Base-by-base conservation (phyloP, 2,888 invertebrate genomes). In the Pachliopta kotzebuea region DNA sequence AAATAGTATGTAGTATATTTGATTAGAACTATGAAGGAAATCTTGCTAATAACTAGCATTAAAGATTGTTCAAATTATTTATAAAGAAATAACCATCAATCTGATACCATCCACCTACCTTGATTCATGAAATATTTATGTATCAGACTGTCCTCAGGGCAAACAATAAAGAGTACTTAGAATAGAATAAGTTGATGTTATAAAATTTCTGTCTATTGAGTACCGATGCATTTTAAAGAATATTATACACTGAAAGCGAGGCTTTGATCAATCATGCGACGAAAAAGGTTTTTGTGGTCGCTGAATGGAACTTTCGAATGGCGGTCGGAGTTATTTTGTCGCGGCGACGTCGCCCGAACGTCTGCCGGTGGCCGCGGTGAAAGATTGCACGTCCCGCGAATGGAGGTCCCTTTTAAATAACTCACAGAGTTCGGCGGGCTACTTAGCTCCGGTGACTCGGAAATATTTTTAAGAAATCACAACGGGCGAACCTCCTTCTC, bases 211-310 rank as follows among this genome's bases (percentile, higher is more conserved):
- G 76, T 73, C 72, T 70, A 74, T 72, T 69, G 72, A 73, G 70
- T 71, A 71, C 71, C 72, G 72, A 75, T 85, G 84, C 84, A 83
- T 85, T 86, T 84, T 80, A 77, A 83, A 81, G 77, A 78, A 80
- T 73, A n/a, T n/a, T n/a, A 75, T 76, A 76, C 75, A 76, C 71
- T 77, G 77, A 83, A 80, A 78, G 81, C 78, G 77, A 76, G 78
- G 81, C 88, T 89, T 90, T 90, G 90, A 90, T 89, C 89, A 88
- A 89, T 89, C 88, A 88, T 84, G 85, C 85, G 81, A 81, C 74
- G 80, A 78, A 76, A 86, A 86, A 86, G 83, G 84, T 86, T 88
- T 86, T 85, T 88, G 84, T 87, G 83, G 79, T 77, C 72, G 78
- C 71, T 88, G 84, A 88, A 89, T 85, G 77, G 83, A 81, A 83